Base-by-base conservation (phyloP, 2,888 invertebrate genomes). In the Lomographa bimaculata region DNA sequence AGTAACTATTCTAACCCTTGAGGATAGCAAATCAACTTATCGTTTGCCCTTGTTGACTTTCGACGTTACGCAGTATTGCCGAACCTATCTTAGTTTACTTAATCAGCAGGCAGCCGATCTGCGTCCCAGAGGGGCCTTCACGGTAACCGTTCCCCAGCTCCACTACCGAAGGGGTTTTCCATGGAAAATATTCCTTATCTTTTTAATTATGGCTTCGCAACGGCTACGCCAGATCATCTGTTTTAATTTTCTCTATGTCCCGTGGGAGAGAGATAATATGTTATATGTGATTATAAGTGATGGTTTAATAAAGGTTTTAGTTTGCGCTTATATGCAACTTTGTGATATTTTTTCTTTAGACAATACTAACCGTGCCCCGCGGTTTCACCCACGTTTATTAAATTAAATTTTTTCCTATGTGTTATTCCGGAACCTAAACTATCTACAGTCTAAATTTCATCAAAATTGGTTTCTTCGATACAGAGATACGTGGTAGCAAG, bases 61-160 rank as follows among this genome's bases (percentile, higher is more conserved):
- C 79, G 80, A 79, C 85, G 82, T 80, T 69, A 70, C 71, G 69
- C 76, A 73, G 72, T 75, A 81, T 80, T 71, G 75, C 66, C 80
- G 76, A 75, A 81, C 80, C 83, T 89, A 87, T 89, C 87, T 86
- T 80, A 84, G 87, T 87, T 87, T 86, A 86, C 87, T 87, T 89
- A 87, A 89, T 89, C 87, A 89, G 84, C 72, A 60, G 59, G 70
- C 72, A 68, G 73, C 76, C 75, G 72, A 70, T 78, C 78, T 71
- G 64, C 62, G 70, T 57, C 87, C 74, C 87, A 30, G 46, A 84
- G 86, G 84, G 64, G 72, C 79, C 63, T 69, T 86, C 79, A 78
- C 82, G 78, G 80, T 81, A 78, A 76, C 79, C 71, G 77, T 68
- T 66, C 74, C 75, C 77, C 55, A 39, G 32, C 25, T 24, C 7